Percentiles rank a stretch among this genome's conserved stretches.
Conservation (phyloP, 2,797 vertebrate genomes). For the Zonotrichia albicollis region DNA sequence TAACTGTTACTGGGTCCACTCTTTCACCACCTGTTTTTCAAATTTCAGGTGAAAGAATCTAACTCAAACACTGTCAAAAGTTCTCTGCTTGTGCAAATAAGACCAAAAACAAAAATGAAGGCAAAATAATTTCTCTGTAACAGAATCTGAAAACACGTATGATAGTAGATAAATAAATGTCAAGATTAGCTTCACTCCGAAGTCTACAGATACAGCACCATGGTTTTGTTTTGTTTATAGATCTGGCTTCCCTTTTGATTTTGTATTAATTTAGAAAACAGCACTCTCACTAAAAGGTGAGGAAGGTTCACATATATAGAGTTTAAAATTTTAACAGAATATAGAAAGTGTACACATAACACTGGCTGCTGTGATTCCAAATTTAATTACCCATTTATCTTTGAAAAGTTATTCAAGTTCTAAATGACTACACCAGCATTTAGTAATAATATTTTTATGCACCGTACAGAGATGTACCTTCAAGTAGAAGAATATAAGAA, state of each 20-base stretch:
- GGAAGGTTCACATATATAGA: neutral
- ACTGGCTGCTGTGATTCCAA: neutral
- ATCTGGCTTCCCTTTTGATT: slow-evolving; percentile 21
- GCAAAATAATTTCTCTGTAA: slow-evolving; percentile 7
- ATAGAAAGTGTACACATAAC: neutral
- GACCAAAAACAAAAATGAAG: slow-evolving; percentile 4
- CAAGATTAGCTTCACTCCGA: neutral
- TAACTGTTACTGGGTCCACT: neutral
- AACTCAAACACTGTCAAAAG: neutral
- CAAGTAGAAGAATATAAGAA: neutral
- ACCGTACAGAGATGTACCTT: neutral
- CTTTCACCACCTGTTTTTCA: neutral
- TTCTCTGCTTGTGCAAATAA: neutral
- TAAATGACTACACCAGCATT: neutral
- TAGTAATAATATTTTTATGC: neutral
- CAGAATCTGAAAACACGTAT: neutral
- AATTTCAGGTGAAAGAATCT: neutral
- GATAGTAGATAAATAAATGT: neutral
- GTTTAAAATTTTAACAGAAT: neutral
- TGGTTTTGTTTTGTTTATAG: neutral
- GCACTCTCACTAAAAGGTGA: neutral
- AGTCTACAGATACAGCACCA: slow-evolving; percentile 23
- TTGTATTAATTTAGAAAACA: neutral
- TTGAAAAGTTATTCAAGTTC: neutral
- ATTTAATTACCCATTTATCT: neutral